Evolutionary conservation across 2,797 vertebrate genomes (phyloP).

Genomic region (Eutrigla gurnardus): DNA sequence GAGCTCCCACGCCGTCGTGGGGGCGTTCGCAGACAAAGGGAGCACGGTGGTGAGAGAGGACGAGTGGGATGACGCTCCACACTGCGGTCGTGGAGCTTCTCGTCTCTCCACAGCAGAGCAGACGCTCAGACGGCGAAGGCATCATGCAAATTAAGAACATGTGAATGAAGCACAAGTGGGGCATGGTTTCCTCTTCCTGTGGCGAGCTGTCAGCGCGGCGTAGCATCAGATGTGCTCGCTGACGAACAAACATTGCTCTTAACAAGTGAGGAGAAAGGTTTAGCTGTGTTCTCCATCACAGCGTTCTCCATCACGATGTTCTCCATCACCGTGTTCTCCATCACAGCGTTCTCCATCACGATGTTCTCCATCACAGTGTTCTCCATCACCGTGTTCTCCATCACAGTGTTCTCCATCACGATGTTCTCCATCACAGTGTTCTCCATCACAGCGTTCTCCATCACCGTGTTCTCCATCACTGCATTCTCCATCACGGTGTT

Average conservation of each 20-base stretch:
- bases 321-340: too few species aligned
- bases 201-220: too few species aligned
- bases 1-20: conserved; percentile 69
- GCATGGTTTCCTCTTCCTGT: conserved; percentile 47
- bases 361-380: too few species aligned
- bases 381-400: too few species aligned
- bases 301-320: too few species aligned
- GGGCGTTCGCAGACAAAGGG: conserved; percentile 59
- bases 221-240: conserved; percentile 7
- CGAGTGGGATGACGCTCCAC: conserved; percentile 51
- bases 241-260: conserved; percentile 4
- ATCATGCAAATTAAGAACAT: conserved; percentile 16
- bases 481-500: too few species aligned
- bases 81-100: conserved; percentile 26
- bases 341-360: too few species aligned
- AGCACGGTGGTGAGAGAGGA: conserved; percentile 33
- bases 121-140: conserved; percentile 34
- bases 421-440: too few species aligned
- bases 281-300: too few species aligned
- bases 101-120: conserved; percentile 15
- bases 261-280: conserved; percentile 14
- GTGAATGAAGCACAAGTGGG: conserved; percentile 11
- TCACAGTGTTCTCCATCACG: too few species aligned
- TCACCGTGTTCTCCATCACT: too few species aligned
- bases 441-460: too few species aligned